Conservation (phyloP, 2,797 vertebrate species). For the Zalophus californianus region DNA sequence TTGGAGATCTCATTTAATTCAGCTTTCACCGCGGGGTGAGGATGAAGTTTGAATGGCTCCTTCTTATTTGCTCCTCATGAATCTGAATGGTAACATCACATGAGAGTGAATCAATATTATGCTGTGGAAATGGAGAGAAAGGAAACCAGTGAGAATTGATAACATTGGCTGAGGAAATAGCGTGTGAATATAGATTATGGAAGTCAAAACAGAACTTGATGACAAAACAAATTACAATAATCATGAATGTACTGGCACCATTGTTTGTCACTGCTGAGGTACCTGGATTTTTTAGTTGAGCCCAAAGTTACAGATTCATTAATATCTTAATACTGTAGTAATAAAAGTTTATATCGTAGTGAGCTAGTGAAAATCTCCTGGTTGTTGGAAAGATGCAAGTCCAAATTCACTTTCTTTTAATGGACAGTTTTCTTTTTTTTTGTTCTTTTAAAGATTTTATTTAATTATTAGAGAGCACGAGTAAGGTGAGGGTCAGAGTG, state of each 20-base stretch:
- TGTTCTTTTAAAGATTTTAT: neutral
- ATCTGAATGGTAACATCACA: neutral
- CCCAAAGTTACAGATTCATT: neutral
- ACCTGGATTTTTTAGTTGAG: slow-evolving; percentile 2
- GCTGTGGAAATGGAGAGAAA: neutral
- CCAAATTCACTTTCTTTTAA: neutral
- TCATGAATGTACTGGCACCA: neutral
- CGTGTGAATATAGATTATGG: neutral
- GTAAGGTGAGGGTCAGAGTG: too few relatives aligned
- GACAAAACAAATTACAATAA: neutral
- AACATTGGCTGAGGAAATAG: neutral
- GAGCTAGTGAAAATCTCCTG: neutral
- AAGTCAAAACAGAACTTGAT: neutral
- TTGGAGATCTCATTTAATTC: neutral
- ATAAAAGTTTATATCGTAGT: neutral
- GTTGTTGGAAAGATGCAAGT: neutral
- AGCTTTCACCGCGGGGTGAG: neutral
- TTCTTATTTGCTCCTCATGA: neutral
- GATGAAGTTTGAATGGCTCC: neutral
- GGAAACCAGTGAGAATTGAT: neutral
- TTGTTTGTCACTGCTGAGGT: neutral
- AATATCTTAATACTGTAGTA: neutral
- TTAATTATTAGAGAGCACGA: too few relatives aligned
- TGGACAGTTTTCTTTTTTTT: neutral
- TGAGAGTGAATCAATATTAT: neutral